Evolutionary conservation across 2,888 invertebrate species (phyloP).

Genomic region (Xanthia icteritia): DNA sequence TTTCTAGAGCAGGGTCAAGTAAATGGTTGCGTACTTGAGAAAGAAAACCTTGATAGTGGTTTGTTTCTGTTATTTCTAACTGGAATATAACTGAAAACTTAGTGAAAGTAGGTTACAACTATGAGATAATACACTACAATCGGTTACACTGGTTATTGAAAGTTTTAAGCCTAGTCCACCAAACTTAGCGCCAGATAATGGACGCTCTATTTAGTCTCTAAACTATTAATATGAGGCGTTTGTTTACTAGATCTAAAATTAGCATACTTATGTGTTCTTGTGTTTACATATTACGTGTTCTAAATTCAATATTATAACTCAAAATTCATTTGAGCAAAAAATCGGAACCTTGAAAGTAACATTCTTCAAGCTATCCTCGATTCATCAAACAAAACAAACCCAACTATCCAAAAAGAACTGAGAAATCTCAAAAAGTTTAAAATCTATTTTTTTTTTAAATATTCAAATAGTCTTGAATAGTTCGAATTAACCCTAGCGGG

Average conservation of each 20-base stretch:
- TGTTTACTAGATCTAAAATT: conserved; percentile 1
- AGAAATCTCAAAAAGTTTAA: conserved; percentile 52
- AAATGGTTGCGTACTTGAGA: neutral
- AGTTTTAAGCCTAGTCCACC: neutral
- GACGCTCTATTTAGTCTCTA: neutral
- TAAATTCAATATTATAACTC: neutral
- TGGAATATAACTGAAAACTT: neutral
- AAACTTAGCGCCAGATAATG: neutral
- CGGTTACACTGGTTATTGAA: neutral
- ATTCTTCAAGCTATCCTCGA: neutral
- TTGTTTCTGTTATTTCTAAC: neutral
- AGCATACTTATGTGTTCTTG: too few species aligned
- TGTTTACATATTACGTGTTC: neutral
- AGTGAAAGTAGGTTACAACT: neutral
- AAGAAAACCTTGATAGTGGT: neutral
- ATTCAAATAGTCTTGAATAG: conserved; percentile 87
- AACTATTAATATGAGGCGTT: neutral
- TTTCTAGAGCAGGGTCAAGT: neutral
- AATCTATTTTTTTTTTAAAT: conserved; percentile 82
- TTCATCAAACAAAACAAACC: conserved; percentile 12
- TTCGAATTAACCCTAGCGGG: conserved; percentile 89
- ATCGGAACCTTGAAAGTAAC: neutral
- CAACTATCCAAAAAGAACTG: conserved; percentile 12
- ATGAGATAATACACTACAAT: neutral
- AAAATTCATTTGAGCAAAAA: neutral